phyloP scores from a whole-genome alignment of 2,797 vertebrate genomes.

The Coilia nasus region DNA sequence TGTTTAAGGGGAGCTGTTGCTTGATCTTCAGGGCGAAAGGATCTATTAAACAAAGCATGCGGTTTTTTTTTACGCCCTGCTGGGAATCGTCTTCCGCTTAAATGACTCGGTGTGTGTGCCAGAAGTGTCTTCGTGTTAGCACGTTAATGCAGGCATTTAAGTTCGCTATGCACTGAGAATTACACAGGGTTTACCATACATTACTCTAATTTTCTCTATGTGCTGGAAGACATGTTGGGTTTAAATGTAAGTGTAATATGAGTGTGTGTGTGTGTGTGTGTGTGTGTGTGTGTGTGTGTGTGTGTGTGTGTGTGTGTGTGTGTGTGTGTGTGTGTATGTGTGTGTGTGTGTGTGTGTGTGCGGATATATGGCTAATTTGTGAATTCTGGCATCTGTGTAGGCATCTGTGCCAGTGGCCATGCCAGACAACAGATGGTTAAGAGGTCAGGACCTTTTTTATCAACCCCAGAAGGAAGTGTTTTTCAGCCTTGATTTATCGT shows the following conservation, averaged over 20 bases:
- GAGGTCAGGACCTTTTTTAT: conserved; percentile 37
- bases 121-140: neutral
- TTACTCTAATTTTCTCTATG: neutral
- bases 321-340: neutral
- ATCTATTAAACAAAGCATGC: neutral
- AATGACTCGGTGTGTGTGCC: neutral
- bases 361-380: neutral
- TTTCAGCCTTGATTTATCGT: neutral
- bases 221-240: neutral
- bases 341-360: conserved; percentile 12
- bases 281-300: neutral
- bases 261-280: neutral
- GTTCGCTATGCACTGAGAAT: neutral
- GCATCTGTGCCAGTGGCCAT: neutral
- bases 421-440: conserved; percentile 31
- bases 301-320: conserved; percentile 3
- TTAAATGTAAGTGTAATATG: neutral
- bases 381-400: conserved; percentile 1
- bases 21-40: conserved; percentile 3
- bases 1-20: neutral
- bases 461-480: conserved; percentile 35
- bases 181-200: neutral
- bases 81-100: neutral
- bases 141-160: neutral
- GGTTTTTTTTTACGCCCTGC: neutral